Evolutionary conservation across 2,888 invertebrate species (phyloP).

Genomic region (Oasisia sp.): DNA sequence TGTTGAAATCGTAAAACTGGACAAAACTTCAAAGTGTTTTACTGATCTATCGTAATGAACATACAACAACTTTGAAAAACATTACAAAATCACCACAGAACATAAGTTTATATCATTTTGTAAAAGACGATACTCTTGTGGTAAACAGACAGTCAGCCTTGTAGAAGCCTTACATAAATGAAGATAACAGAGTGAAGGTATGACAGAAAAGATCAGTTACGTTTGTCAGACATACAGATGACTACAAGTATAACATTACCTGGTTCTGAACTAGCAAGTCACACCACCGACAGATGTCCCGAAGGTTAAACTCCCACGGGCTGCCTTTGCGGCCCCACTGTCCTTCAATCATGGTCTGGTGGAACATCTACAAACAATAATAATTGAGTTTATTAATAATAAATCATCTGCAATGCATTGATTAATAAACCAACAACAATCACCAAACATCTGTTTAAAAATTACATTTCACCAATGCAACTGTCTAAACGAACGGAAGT

Average conservation of each 20-base stretch:
- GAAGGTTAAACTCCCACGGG: constrained; percentile 96
- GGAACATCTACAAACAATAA: constrained; percentile 50
- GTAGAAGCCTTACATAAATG: too few relatives aligned
- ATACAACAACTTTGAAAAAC: not conserved
- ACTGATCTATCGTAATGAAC: not conserved
- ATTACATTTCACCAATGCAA: not conserved
- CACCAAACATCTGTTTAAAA: constrained; percentile 25
- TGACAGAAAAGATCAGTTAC: not conserved
- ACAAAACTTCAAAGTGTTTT: not conserved
- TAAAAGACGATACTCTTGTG: not conserved
- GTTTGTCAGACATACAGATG: not conserved
- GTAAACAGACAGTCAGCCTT: not conserved
- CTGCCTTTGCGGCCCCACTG: constrained; percentile 83
- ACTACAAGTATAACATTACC: constrained; percentile 41
- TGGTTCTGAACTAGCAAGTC: constrained; percentile 72
- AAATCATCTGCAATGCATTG: not conserved
- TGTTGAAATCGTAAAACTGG: not conserved
- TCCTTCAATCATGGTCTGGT: constrained; percentile 51
- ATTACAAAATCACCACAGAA: not conserved
- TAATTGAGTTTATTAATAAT: not conserved
- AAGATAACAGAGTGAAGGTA: too few relatives aligned
- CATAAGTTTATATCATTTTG: not conserved
- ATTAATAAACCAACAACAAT: not conserved
- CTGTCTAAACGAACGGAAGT: not conserved
- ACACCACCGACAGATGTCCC: constrained; percentile 95